phyloP scores from a whole-genome alignment of 2,888 invertebrate species.

The Serripes groenlandicus region DNA sequence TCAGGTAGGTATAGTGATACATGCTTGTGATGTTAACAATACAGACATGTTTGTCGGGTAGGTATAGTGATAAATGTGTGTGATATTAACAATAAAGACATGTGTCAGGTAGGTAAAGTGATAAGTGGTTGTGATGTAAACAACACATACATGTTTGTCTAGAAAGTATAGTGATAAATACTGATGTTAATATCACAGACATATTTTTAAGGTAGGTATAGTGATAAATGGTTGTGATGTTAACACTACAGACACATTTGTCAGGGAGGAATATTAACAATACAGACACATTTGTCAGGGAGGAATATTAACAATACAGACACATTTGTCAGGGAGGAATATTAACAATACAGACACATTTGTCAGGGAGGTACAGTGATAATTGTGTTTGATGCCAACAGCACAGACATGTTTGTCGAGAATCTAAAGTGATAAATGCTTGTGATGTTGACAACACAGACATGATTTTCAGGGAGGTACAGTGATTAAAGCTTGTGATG shows the following conservation, averaged over 20 bases:
- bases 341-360: no score
- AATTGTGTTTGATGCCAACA: no score
- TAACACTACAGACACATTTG: conserved; percentile 74
- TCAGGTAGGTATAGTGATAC: conserved; percentile 63
- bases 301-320: conserved; percentile 59
- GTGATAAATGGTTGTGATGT: conserved; percentile 86
- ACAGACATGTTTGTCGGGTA: conserved; percentile 75
- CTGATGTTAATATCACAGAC: no score
- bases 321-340: conserved; percentile 72
- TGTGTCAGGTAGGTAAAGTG: conserved; percentile 68
- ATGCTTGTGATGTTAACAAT: conserved; percentile 70
- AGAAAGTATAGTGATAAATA: no score
- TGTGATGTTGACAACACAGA: conserved; percentile 79
- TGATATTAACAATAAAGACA: conserved; percentile 73
- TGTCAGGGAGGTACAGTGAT: no score
- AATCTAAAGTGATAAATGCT: conserved; percentile 87
- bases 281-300: conserved; percentile 75
- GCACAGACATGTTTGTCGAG: no score
- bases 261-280: conserved; percentile 76
- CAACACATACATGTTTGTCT: no score
- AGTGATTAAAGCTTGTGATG: neutral
- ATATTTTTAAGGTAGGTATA: conserved; percentile 87
- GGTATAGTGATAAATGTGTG: neutral
- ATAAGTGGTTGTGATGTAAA: conserved; percentile 34
- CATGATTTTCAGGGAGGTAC: conserved; percentile 73